Evolutionary conservation across 92 coral and sea anemone genomes (phyloP).

Genomic region (Heteractis magnifica): DNA sequence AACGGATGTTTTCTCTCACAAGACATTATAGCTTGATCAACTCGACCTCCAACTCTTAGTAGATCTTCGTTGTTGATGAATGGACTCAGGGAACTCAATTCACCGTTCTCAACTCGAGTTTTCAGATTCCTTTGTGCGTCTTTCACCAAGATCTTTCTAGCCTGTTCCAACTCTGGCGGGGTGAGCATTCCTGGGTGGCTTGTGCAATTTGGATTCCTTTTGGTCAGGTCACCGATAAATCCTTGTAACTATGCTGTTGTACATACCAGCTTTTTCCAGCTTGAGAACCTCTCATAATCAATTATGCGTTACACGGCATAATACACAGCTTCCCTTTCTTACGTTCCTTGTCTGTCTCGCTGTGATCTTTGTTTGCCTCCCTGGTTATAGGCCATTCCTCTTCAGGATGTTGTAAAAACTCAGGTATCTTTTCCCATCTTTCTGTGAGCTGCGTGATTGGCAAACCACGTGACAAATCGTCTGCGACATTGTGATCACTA

Average conservation of each 20-base stretch:
- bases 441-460: conserved; percentile 27
- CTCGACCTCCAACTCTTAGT: conserved; percentile 63
- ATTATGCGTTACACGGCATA: neutral
- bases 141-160: conserved; percentile 35
- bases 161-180: conserved; percentile 30
- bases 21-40: conserved; percentile 45
- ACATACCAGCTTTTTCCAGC: conserved; percentile 39
- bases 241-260: conserved; percentile 41
- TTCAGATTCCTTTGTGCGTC: conserved; percentile 28
- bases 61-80: conserved; percentile 47
- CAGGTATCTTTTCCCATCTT: conserved; percentile 53
- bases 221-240: conserved; percentile 21
- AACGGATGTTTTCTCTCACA: conserved; percentile 45
- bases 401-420: conserved; percentile 41
- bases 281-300: conserved; percentile 26
- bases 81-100: conserved; percentile 38
- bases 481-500: conserved; percentile 52
- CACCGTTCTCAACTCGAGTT: conserved; percentile 4
- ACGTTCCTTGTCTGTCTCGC: conserved; percentile 14
- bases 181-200: neutral
- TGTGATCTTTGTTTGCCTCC: too few species aligned
- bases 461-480: conserved; percentile 49
- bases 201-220: neutral
- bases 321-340: neutral
- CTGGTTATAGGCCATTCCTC: conserved; percentile 51